Evolutionary conservation across 2,797 vertebrate species (phyloP).

Genomic region (Acanthurus lineatus): DNA sequence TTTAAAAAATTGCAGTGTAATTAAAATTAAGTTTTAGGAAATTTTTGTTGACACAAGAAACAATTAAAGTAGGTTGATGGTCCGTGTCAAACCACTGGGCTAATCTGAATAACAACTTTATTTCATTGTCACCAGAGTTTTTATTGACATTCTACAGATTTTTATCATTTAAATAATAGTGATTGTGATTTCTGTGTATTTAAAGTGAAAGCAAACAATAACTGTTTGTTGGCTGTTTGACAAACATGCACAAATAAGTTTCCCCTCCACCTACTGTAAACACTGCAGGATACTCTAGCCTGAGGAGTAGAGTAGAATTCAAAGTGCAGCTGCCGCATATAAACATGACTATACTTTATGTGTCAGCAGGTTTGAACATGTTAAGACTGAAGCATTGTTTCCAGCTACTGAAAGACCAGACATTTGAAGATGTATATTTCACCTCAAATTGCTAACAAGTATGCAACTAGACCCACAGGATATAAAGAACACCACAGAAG

Average conservation of each 20-base stretch:
- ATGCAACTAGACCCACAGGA: constrained; percentile 38
- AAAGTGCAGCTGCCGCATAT: constrained; percentile 62
- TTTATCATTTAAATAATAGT: constrained; percentile 3
- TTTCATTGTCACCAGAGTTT: neutral
- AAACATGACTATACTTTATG: constrained; percentile 47
- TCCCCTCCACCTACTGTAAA: constrained; percentile 2
- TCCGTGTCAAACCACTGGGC: constrained; percentile 33
- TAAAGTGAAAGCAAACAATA: constrained; percentile 5
- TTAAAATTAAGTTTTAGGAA: constrained; percentile 49
- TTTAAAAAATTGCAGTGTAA: constrained; percentile 36
- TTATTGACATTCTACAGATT: neutral
- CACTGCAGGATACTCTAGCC: constrained; percentile 30
- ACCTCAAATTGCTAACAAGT: constrained; percentile 39
- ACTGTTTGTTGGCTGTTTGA: constrained; percentile 11
- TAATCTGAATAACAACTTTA: constrained; percentile 19
- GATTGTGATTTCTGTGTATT: constrained; percentile 4
- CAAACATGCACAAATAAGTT: neutral
- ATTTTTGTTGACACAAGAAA: constrained; percentile 40
- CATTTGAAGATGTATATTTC: constrained; percentile 51
- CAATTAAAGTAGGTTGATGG: constrained; percentile 27
- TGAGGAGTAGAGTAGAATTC: constrained; percentile 49
- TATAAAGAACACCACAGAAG: constrained; percentile 29
- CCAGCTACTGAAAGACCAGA: constrained; percentile 42
- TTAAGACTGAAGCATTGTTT: constrained; percentile 51
- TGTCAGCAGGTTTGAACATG: constrained; percentile 59